Evolutionary conservation across 1,140 invertebrate species (phyloP), one percentile per base, ranked within the genome.

Genomic region (Diabrotica virgifera): DNA sequence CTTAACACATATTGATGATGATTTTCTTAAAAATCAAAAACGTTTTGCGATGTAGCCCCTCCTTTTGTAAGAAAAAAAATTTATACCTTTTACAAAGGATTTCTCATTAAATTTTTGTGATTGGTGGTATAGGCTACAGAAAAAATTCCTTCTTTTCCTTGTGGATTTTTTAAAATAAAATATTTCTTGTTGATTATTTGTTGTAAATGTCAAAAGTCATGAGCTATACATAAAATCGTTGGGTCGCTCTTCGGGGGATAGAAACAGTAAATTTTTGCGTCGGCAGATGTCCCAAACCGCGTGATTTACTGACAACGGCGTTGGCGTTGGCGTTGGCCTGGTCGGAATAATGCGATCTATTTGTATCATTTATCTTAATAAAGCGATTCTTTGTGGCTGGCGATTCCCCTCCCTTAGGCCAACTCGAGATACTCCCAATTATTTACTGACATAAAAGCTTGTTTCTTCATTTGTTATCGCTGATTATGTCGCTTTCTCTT

Each of bases 291-390:
- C 60, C 12, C 60, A 46, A 46, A 62, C 51, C 51, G 14, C 52
- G 11, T 62, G 60, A 62, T 62, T 62, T 62, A 62, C 46, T 53
- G 51, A 62, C 60, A 54, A 62, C 54, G 52, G 37, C 60, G 52
- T 46, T 11, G 40, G 6, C 11, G n/a, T n/a, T 53, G 52, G 37
- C 60, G 52, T 24, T 52, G 59, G 37, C 59, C 52, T 53, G 12
- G 50, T 37, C 52, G 10, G 52, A 54, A 62, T 62, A 62, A 62
- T 12, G 51, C 60, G 52, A 62, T 62, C 51, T 62, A 62, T 62
- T 62, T 57, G 62, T 63, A 58, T 63, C 62, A 63, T 63, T 63
- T 58, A 63, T 63, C 62, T 63, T 63, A 63, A 63, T 63, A 63
- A 50, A 63, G 50, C 36, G 62, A 58, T 24, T 63, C 62, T 52